Evolutionary conservation across 1,140 invertebrate genomes (phyloP).

Genomic region (Cotesia typhae): DNA sequence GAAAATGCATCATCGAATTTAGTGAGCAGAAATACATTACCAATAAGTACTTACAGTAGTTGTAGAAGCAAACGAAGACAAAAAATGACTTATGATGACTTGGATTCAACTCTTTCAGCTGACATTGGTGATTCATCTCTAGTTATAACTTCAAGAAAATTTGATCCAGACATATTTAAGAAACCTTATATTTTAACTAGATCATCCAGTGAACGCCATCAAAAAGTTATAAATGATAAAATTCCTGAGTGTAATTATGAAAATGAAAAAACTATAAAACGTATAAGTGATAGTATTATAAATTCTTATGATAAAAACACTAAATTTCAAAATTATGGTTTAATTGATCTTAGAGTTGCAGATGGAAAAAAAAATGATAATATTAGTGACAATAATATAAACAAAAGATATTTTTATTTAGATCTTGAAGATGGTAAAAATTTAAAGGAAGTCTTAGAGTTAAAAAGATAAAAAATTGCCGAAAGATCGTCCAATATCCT

Average conservation of each 20-base stretch:
- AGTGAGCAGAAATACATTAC: background rate
- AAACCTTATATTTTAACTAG: constrained; percentile 55
- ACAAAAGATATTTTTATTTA: constrained; percentile 46
- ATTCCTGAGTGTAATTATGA: constrained; percentile 36
- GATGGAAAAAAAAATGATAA: constrained; percentile 18
- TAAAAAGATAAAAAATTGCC: background rate
- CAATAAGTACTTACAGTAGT: constrained; percentile 41
- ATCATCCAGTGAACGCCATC: constrained; percentile 51
- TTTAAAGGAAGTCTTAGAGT: constrained; percentile 13
- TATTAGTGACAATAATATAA: constrained; percentile 39
- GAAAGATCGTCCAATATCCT: constrained; percentile 54
- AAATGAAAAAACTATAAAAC: constrained; percentile 51
- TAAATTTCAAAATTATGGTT: constrained; percentile 59
- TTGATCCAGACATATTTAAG: constrained; percentile 55
- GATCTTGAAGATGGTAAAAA: constrained; percentile 46
- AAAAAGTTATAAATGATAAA: constrained; percentile 32
- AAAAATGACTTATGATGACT: constrained; percentile 54
- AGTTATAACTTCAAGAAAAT: constrained; percentile 54
- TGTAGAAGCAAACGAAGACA: constrained; percentile 42
- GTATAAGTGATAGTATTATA: constrained; percentile 56
- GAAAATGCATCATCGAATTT: constrained; percentile 1
- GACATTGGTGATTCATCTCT: constrained; percentile 57
- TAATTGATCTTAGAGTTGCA: constrained; percentile 47
- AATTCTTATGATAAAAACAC: constrained; percentile 52
- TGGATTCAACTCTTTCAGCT: constrained; percentile 60